A percentile compares a stretch with the other conserved stretches of the same genome.
These are phyloP conservation scores for Crotophaga sulcirostris DNA, from an alignment of 2,113 vertebrate genomes.

Conservation along the genomic window DNA sequence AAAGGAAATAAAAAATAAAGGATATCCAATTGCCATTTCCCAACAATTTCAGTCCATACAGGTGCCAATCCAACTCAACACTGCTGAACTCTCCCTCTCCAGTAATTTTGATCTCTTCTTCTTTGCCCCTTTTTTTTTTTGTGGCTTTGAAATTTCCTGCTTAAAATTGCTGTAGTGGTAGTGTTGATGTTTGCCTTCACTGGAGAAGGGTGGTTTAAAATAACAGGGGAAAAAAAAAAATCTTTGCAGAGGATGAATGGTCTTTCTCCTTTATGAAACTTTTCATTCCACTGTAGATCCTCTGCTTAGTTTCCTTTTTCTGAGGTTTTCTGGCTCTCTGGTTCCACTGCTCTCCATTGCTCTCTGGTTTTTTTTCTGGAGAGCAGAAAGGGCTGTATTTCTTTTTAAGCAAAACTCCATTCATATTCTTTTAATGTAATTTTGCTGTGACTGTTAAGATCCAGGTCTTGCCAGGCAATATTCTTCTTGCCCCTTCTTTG, in stretches of 20 bases:
- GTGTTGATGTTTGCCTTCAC: constrained; percentile 42
- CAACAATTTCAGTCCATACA: constrained; percentile 75
- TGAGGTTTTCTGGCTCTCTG: constrained; percentile 61
- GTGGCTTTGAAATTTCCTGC: constrained; percentile 70
- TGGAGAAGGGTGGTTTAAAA: constrained; percentile 22
- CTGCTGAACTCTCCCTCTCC: constrained; percentile 42
- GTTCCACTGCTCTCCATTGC: constrained; percentile 65
- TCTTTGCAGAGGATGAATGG: constrained; percentile 21
- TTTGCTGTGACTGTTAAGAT: constrained; percentile 65
- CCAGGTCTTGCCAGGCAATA: constrained; percentile 64
- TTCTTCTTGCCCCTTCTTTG: constrained; percentile 52
- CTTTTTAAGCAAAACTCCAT: constrained; percentile 57
- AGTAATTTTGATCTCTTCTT: constrained; percentile 47
- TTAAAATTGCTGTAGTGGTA: constrained; percentile 52
- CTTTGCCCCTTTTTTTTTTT: constrained; percentile 53
- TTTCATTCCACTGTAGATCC: constrained; percentile 74
- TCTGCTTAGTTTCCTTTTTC: constrained; percentile 53
- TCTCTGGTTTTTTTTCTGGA: constrained; percentile 30
- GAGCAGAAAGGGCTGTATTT: constrained; percentile 28
- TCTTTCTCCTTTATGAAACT: constrained; percentile 75
- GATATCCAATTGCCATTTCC: constrained; percentile 86
- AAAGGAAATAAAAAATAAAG: constrained; percentile 63
- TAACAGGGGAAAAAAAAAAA: background rate
- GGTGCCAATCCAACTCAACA: constrained; percentile 75
- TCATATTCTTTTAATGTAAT: constrained; percentile 48